Evolutionary conservation across 2,888 invertebrate species (phyloP).

Genomic region (Gasteruption jaculator): DNA sequence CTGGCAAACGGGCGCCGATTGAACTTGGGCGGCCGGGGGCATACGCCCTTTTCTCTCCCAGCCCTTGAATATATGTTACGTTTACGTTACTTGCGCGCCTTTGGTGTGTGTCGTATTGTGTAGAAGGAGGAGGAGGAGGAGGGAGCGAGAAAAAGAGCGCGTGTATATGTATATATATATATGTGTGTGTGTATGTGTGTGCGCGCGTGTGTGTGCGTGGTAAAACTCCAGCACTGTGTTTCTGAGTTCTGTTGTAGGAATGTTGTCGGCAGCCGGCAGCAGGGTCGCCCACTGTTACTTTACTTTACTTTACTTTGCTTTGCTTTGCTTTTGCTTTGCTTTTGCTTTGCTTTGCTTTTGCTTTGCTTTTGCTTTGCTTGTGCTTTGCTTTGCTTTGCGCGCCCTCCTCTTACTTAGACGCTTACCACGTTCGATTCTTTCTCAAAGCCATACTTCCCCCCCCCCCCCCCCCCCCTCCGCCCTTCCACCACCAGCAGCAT

Average conservation of each 20-base stretch:
- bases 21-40: no score
- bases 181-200: conserved; percentile 7
- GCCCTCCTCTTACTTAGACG: no score
- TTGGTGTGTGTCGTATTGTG: no score
- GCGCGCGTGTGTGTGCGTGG: conserved; percentile 10
- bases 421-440: conserved; percentile 30
- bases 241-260: conserved; percentile 37
- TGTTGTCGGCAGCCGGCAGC: conserved; percentile 40
- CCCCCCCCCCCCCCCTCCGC: background rate
- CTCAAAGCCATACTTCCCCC: conserved; percentile 33
- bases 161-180: no score
- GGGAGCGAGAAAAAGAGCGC: no score
- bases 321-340: conserved; percentile 28
- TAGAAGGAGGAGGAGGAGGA: no score
- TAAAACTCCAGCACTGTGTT: conserved; percentile 27
- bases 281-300: conserved; percentile 42
- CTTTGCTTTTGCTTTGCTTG: conserved; percentile 1
- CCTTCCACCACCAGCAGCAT: no score
- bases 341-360: conserved; percentile 22
- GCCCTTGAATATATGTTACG: no score
- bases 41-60: no score
- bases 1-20: no score
- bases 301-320: conserved; percentile 33
- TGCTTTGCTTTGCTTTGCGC: conserved; percentile 11
- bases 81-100: no score